Percentiles rank a stretch among this genome's conserved stretches.
phyloP scores from a whole-genome alignment of 2,888 invertebrate genomes.

The Coronaproctus castanopsis region DNA sequence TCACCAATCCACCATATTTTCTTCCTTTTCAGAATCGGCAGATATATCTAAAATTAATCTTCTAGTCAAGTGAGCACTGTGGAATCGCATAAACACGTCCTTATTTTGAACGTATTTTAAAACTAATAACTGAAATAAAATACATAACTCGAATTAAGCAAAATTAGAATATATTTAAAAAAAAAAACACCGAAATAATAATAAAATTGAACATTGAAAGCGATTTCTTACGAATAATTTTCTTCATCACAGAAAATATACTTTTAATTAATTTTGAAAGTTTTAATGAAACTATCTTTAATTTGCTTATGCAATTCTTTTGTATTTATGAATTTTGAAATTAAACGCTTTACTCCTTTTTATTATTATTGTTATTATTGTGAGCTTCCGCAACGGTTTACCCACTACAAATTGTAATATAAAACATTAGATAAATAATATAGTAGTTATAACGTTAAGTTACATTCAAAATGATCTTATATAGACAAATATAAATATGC shows the following conservation, averaged over 20 bases:
- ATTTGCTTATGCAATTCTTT: too few species aligned
- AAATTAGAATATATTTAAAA: neutral
- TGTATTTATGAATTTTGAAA: too few species aligned
- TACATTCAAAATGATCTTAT: too few species aligned
- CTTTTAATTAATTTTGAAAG: too few species aligned
- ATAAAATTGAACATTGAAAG: neutral
- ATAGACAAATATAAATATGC: too few species aligned
- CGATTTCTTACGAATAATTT: neutral
- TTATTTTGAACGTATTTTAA: constrained; percentile 98
- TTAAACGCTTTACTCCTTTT: too few species aligned
- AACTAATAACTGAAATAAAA: constrained; percentile 45
- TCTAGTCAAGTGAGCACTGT: constrained; percentile 92
- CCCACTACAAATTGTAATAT: too few species aligned
- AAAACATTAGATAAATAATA: too few species aligned
- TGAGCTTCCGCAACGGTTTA: too few species aligned
- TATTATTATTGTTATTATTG: too few species aligned
- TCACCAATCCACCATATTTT: constrained; percentile 94
- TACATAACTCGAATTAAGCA: constrained; percentile 2
- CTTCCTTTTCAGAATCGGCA: constrained; percentile 97
- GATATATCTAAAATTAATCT: constrained; percentile 91
- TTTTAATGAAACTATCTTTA: too few species aligned
- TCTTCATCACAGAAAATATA: neutral
- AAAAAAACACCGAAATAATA: constrained; percentile 3
- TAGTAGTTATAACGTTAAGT: too few species aligned
- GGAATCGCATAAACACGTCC: constrained; percentile 99